Base-by-base conservation (phyloP, 2,888 invertebrate genomes). In the Dryomyza anilis region DNA sequence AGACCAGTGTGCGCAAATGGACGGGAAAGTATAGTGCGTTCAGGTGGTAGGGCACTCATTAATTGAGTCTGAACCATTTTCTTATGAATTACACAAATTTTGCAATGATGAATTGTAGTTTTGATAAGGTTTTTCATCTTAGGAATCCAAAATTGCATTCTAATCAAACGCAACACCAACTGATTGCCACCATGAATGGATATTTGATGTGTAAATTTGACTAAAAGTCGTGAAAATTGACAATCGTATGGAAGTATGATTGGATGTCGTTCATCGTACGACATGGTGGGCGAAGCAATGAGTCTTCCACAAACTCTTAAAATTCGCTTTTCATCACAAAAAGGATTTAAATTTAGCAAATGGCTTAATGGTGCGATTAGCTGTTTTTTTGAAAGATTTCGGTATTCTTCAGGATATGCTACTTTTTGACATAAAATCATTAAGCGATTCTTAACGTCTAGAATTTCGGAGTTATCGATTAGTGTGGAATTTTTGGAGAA, bases 231-330 rank as follows among this genome's bases (percentile, higher is more conserved):
- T 2, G 27, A 16, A 27, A 39, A 58, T 7, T 29, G 14, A 14
- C 30, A 30, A 23, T 50, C 46, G 27, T 65, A 65, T 2, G 56
- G 55, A 1, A 60, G n/a, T 7, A 60, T 57, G 14, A 65, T 60
- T 1, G 64, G 60, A 48, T 56, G 43, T n/a, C 43, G 43, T 19
- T 61, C 61, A 45, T 64, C 46, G 16, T 62, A 66, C 0, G 62
- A 43, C 1, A 66, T 16, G 2, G 19, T 19, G 1, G 57, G 39
- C 4, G 67, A 65, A 8, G 23, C 43, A 7, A 23, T 39, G 1
- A 69, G 56, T 25, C 65, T 27, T 30, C 66, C 67, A 16, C 63
- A 63, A 0, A 59, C 56, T 27, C 62, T 46, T 30, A 70, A 33
- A 2, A 65, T 5, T 1, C 64, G 60, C 21, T 61, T n/a, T 8